Percentiles rank a stretch among this genome's conserved stretches.
These are phyloP conservation scores for Subacronicta megacephala DNA, from an alignment of 2,888 invertebrate species.

Conservation along the genomic window DNA sequence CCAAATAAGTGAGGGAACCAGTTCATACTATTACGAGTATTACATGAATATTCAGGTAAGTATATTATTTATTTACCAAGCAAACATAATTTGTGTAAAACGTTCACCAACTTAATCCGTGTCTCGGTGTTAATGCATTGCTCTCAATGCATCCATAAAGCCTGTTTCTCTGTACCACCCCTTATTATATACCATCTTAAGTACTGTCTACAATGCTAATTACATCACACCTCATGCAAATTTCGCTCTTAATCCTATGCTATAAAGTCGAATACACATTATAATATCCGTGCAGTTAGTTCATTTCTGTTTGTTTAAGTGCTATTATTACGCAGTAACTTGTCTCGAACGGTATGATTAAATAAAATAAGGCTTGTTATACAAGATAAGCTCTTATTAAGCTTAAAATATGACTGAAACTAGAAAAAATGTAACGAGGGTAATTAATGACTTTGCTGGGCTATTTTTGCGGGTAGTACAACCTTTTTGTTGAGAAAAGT, in stretches of 20 bases:
- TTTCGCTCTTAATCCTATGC: conserved; percentile 14
- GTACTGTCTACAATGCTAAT: conserved; percentile 28
- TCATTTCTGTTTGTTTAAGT: conserved; percentile 7
- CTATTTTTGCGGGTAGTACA: not conserved
- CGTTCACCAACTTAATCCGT: conserved; percentile 17
- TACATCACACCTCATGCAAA: conserved; percentile 8
- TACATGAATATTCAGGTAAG: too few relatives aligned
- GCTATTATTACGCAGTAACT: conserved; percentile 45
- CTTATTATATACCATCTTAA: conserved; percentile 24
- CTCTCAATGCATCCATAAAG: conserved; percentile 24
- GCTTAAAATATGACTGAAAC: conserved; percentile 26
- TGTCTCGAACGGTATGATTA: conserved; percentile 56
- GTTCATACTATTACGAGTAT: too few relatives aligned
- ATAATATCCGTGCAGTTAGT: not conserved
- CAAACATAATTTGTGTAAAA: not conserved
- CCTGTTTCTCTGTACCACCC: conserved; percentile 15
- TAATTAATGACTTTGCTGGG: not conserved
- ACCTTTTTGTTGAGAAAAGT: too few relatives aligned
- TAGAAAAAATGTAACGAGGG: conserved; percentile 9
- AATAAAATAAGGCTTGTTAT: conserved; percentile 59
- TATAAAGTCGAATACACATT: conserved; percentile 4
- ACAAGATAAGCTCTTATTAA: conserved; percentile 44
- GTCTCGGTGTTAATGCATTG: conserved; percentile 10
- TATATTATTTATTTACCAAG: too few relatives aligned
- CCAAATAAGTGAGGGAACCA: too few relatives aligned